These are phyloP conservation scores for Merluccius polli DNA, from an alignment of 2,797 vertebrate species.

Conservation along the genomic window DNA sequence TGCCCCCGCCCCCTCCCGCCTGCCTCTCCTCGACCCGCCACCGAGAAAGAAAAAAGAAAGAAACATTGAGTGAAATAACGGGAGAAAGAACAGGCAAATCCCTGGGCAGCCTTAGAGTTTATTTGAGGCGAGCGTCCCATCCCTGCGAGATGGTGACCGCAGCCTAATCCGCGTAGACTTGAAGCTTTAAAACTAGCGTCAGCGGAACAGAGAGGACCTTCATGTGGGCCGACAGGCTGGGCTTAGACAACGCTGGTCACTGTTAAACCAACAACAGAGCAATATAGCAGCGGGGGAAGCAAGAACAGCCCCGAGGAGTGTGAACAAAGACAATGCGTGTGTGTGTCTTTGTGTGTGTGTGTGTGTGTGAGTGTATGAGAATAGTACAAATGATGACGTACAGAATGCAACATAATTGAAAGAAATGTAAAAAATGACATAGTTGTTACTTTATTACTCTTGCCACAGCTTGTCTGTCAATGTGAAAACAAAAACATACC, in stretches of 20 bases:
- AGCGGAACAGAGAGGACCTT: conserved; percentile 45
- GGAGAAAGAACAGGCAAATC: conserved; percentile 28
- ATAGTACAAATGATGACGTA: too few relatives aligned
- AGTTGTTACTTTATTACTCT: too few relatives aligned
- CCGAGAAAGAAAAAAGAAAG: conserved; percentile 25
- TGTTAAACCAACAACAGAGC: conserved; percentile 58
- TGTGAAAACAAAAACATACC: conserved; percentile 24
- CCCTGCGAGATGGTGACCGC: conserved; percentile 52
- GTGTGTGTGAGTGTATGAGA: neutral
- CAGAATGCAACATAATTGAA: too few relatives aligned
- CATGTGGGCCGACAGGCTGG: conserved; percentile 54
- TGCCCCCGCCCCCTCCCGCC: too few relatives aligned
- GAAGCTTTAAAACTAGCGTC: conserved; percentile 46
- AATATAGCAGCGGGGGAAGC: conserved; percentile 36
- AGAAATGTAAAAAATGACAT: too few relatives aligned
- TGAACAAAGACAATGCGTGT: neutral
- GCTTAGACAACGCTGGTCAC: conserved; percentile 53
- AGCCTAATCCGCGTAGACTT: conserved; percentile 44
- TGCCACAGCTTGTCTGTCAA: conserved; percentile 3
- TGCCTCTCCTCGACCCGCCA: too few relatives aligned
- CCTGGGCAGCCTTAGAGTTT: conserved; percentile 36
- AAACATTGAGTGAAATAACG: conserved; percentile 22
- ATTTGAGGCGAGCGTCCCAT: conserved; percentile 49
- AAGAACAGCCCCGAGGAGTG: conserved; percentile 34
- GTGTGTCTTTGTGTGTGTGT: conserved; percentile 6